These are phyloP conservation scores for Balaeniceps rex DNA, from an alignment of 2,113 vertebrate species.

Conservation along the genomic window DNA sequence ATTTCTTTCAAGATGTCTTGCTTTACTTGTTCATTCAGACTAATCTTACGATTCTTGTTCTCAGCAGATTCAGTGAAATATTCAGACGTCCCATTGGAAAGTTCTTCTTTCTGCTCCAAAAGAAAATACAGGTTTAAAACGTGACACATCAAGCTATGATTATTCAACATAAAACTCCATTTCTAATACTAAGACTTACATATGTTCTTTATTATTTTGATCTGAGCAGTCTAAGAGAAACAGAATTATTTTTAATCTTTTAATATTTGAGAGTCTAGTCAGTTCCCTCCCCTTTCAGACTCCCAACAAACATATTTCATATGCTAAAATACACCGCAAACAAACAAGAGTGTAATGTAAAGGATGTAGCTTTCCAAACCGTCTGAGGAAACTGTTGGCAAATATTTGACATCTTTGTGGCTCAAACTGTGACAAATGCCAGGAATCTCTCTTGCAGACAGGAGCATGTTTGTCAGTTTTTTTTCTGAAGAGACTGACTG, in stretches of 20 bases:
- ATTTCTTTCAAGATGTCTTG: slow-evolving; percentile 69
- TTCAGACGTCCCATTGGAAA: slow-evolving; percentile 73
- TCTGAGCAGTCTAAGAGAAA: slow-evolving; percentile 31
- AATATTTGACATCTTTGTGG: slow-evolving; percentile 45
- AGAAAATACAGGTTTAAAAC: slow-evolving; percentile 68
- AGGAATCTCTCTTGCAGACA: slow-evolving; percentile 37
- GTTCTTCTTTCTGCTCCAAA: slow-evolving; percentile 65
- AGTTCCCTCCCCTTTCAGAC: slow-evolving; percentile 1
- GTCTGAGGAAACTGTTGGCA: slow-evolving; percentile 52
- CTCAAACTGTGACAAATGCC: slow-evolving; percentile 48
- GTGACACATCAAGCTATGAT: slow-evolving; percentile 42
- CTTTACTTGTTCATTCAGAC: slow-evolving; percentile 40
- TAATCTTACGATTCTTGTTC: slow-evolving; percentile 25
- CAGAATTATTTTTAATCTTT: slow-evolving; percentile 40
- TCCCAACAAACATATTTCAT: slow-evolving; percentile 16
- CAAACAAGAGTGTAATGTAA: slow-evolving; percentile 42
- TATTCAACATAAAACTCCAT: slow-evolving; percentile 46
- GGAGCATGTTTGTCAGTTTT: slow-evolving; percentile 1
- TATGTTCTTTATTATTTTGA: slow-evolving; percentile 61
- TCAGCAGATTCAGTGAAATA: slow-evolving; percentile 79
- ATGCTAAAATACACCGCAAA: slow-evolving; percentile 40
- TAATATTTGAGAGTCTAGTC: slow-evolving; percentile 23
- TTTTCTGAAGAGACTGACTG: slow-evolving; percentile 43
- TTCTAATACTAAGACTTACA: slow-evolving; percentile 23
- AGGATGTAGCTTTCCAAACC: slow-evolving; percentile 54